These are phyloP conservation scores for Holacanthus passer DNA, from an alignment of 2,113 vertebrate species.

Conservation along the genomic window DNA sequence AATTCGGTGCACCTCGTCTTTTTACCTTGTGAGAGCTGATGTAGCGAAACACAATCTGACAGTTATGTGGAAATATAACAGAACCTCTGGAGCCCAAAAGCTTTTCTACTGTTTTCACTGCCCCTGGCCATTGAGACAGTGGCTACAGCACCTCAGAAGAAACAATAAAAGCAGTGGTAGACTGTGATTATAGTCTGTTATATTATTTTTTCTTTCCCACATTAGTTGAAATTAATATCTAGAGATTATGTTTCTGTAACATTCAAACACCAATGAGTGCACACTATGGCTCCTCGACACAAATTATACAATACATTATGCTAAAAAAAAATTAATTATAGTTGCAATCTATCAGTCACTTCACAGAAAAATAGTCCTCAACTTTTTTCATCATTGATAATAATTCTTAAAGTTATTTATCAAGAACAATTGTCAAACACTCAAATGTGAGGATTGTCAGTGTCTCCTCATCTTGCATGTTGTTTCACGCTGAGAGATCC, in stretches of 20 bases:
- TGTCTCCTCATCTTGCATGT: neutral
- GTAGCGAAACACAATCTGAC: conserved; percentile 46
- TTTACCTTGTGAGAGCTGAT: conserved; percentile 19
- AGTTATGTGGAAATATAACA: conserved; percentile 28
- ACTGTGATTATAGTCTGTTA: neutral
- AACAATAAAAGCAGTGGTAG: neutral
- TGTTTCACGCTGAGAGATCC: neutral
- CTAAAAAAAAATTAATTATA: too few species aligned
- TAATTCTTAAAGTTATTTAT: neutral
- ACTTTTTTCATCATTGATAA: neutral
- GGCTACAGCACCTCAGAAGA: neutral
- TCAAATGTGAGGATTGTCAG: too few species aligned
- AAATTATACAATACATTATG: neutral
- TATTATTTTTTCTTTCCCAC: neutral
- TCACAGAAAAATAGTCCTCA: neutral
- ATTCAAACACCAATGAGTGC: neutral
- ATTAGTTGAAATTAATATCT: neutral
- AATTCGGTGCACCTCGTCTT: conserved; percentile 20
- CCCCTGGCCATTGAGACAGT: neutral
- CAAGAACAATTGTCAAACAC: too few species aligned
- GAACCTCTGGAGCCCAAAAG: neutral
- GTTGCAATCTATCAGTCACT: too few species aligned
- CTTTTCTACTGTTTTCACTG: conserved; percentile 19
- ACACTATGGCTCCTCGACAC: neutral
- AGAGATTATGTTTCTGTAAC: neutral